Conservation (phyloP, 2,888 invertebrate genomes). For the Athetis lepigone region DNA sequence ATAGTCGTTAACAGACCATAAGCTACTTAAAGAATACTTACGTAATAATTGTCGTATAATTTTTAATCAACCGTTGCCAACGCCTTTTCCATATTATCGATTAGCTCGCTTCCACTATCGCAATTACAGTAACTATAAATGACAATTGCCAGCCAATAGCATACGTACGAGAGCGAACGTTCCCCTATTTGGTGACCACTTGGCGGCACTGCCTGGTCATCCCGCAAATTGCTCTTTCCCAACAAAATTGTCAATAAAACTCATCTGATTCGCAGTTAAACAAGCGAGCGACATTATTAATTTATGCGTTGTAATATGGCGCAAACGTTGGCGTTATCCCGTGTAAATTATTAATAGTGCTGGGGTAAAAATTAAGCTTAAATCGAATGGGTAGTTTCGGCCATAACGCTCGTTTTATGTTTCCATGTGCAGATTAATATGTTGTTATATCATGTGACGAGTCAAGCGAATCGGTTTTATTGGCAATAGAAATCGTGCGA, state of each 20-base stretch:
- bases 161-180: constrained; percentile 66
- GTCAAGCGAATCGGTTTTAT: constrained; percentile 74
- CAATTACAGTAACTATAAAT: constrained; percentile 77
- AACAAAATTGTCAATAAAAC: constrained; percentile 91
- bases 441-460: constrained; percentile 79
- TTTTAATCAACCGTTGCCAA: constrained; percentile 2
- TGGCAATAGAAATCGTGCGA: constrained; percentile 62
- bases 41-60: background rate
- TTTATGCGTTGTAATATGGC: constrained; percentile 90
- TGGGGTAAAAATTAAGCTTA: constrained; percentile 90
- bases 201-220: constrained; percentile 86
- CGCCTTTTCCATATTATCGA: constrained; percentile 62
- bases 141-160: constrained; percentile 77
- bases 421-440: constrained; percentile 87
- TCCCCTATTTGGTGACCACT: constrained; percentile 88
- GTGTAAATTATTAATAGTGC: constrained; percentile 90
- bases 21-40: background rate
- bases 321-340: constrained; percentile 89
- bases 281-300: constrained; percentile 90
- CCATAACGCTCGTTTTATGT: constrained; percentile 87
- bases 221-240: constrained; percentile 90
- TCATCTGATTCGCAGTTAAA: constrained; percentile 91
- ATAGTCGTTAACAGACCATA: background rate
- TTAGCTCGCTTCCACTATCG: constrained; percentile 70
- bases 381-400: constrained; percentile 89